Evolutionary conservation across 2,888 invertebrate genomes (phyloP).

Genomic region (Hylaea fasciaria): DNA sequence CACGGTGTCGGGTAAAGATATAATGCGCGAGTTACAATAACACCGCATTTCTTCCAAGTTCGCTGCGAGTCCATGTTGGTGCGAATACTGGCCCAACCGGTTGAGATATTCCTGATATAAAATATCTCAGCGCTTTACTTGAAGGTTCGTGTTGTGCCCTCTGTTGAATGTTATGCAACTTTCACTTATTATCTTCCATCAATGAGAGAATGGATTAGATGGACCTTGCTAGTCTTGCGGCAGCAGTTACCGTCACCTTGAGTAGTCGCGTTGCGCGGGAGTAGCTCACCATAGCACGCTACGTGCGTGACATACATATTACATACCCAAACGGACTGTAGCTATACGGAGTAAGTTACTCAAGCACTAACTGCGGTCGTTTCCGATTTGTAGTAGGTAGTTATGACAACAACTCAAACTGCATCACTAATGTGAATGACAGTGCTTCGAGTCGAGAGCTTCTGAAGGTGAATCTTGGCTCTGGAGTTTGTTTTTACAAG

Average conservation of each 20-base stretch:
- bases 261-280: constrained; percentile 51
- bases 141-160: constrained; percentile 37
- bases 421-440: neutral
- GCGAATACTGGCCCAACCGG: constrained; percentile 37
- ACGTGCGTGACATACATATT: constrained; percentile 26
- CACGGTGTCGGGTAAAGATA: constrained; percentile 12
- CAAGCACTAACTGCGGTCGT: constrained; percentile 1
- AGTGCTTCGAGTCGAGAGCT: neutral
- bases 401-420: neutral
- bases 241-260: constrained; percentile 60
- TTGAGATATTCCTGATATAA: constrained; percentile 33
- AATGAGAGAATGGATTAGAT: constrained; percentile 70
- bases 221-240: constrained; percentile 63
- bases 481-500: no score
- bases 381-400: constrained; percentile 1
- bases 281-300: constrained; percentile 9
- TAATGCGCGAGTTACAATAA: constrained; percentile 23
- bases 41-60: constrained; percentile 27
- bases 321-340: constrained; percentile 14
- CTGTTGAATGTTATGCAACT: constrained; percentile 51
- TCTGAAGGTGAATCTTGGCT: neutral
- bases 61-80: constrained; percentile 23
- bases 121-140: constrained; percentile 24
- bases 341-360: neutral
- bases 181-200: constrained; percentile 66